Conservation (phyloP, 2,113 vertebrate genomes). For the Solea senegalensis region DNA sequence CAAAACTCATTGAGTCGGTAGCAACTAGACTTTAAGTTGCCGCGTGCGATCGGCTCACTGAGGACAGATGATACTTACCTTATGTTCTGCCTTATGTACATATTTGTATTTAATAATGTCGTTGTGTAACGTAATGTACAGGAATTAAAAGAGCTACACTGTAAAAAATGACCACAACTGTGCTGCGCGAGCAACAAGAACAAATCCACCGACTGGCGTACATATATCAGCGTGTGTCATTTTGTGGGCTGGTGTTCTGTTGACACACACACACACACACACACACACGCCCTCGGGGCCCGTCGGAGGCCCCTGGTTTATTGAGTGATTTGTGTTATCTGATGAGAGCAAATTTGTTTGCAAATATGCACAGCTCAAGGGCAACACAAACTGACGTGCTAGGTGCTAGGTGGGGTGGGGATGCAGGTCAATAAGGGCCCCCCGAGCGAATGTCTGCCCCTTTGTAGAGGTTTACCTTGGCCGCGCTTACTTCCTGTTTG, state of each 20-base stretch:
- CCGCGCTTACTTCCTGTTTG: not conserved
- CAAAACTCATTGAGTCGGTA: too few relatives aligned
- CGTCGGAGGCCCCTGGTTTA: not conserved
- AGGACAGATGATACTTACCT: too few relatives aligned
- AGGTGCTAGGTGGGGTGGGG: not conserved
- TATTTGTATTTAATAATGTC: too few relatives aligned
- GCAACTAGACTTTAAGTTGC: too few relatives aligned
- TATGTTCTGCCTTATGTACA: too few relatives aligned
- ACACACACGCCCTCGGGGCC: not conserved
- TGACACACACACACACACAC: not conserved
- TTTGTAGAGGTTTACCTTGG: not conserved
- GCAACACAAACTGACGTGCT: not conserved
- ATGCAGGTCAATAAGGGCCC: not conserved
- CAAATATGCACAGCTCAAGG: not conserved
- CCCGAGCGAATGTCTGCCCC: not conserved
- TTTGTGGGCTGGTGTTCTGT: not conserved
- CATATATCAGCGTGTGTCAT: not conserved
- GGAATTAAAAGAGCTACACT: too few relatives aligned
- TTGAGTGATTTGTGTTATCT: not conserved
- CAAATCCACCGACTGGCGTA: not conserved
- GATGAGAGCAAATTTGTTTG: not conserved
- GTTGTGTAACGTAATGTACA: too few relatives aligned
- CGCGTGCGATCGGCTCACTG: too few relatives aligned
- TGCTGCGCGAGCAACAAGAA: too few relatives aligned
- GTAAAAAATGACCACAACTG: not conserved